Evolutionary conservation across 35 echinoderm and acorn worm species (phyloP), one percentile per base, ranked within the genome.

Genomic region (Diadema setosum): DNA sequence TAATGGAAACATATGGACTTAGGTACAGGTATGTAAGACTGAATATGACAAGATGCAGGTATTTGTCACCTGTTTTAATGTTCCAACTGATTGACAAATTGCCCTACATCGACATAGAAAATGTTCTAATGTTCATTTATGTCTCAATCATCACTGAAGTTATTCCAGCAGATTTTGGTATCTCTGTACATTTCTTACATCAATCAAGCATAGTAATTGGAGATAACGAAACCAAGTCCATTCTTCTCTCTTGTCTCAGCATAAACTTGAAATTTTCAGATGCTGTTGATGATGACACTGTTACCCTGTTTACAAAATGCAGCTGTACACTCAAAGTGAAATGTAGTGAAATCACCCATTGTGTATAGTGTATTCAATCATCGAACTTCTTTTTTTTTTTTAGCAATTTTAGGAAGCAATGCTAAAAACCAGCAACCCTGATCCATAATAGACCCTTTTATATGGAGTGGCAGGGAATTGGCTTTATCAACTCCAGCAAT

Each of bases 1-100:
- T 85, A 36, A 85, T 85, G 46, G 83, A 85, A 85, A 85, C 83
- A 85, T 85, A 61, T 67, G 83, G 83, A 30, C 57, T 85, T 26
- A 36, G 37, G 8, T 85, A 85, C 83, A 85, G 59, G 59, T 58
- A 67, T 35, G 83, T 44, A 42, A 60, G 9, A 21, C 5, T 21
- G 57, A 23, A 5, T 59, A 5, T 60, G 57, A 24, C n/a, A 24
- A 60, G 30, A 16, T 60, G 4, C 11, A 14, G 5, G 8, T 60
- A 24, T 60, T 60, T 24, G 5, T 24, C n/a, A 15, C 57, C 9
- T 60, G 17, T 21, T 24, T 60, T 27, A 60, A 60, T 60, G 57
- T 24, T 1, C 49, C 49, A 21, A 16, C 14, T 55, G 21, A 55
- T 21, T 16, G 14, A 55, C 14, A 0, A 21, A 55, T 12, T 55